Base-by-base conservation (phyloP, 1,140 invertebrate species). In the Dolichoris vasculosae region DNA sequence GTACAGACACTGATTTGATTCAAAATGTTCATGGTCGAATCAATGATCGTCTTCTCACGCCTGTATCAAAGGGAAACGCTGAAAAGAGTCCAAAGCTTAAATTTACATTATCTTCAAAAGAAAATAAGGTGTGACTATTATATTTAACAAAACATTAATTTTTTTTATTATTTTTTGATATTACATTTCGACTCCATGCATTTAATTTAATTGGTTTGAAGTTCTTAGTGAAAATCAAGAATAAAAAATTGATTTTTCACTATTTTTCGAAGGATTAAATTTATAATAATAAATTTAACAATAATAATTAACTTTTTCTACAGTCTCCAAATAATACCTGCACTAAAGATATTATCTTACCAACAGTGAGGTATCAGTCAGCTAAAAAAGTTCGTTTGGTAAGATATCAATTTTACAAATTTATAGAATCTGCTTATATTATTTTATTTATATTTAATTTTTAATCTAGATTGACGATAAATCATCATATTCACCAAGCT, bases 21-120 rank as follows among this genome's bases (percentile, higher is more conserved):
- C 78, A 88, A 85, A 89, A 89, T 84, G n/a, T 86, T 73, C 86
- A 30, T 13, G 43, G 76, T 73, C 81, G 85, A 86, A 87, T 63
- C 11, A 73, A 88, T 26, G 82, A 79, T 63, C 64, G 64, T 30
- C 38, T 86, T 11, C 67, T 86, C 0, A 86, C 85, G 15, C 85
- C 85, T 35, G 23, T 83, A 30, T 63, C 48, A 13, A 20, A 51
- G 0, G 35, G 6, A 63, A n/a, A 32, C 11, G 3, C 15, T 13
- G 71, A 32, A 0, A 46, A 83, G n/a, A 80, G 30, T 69, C 80
- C 80, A 2, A 73, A 73, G 26, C 76, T 86, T 15, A 86, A 83
- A 32, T 79, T 83, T 38, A 43, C 67, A 15, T 40, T 86, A 3
- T 43, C 78, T 43, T 82, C 81, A 8, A 86, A 86, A 79, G 81